Conservation (phyloP, 2,113 vertebrate species). For the Okapia johnstoni region DNA sequence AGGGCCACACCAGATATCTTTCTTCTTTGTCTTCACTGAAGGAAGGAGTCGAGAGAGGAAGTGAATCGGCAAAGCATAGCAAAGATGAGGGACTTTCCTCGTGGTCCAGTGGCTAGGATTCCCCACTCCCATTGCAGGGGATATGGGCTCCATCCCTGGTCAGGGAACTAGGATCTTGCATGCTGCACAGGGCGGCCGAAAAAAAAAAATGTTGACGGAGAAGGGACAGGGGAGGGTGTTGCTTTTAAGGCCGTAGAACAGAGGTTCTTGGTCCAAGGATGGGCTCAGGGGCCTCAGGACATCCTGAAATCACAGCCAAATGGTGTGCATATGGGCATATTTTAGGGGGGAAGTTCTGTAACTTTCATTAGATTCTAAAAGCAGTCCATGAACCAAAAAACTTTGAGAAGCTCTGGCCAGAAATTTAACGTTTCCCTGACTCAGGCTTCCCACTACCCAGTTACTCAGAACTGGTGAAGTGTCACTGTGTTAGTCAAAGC, state of each 20-base stretch:
- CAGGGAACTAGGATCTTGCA: neutral
- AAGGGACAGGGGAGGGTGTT: fast-evolving
- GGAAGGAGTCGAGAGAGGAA: neutral
- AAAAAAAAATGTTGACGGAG: neutral
- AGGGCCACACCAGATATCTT: neutral
- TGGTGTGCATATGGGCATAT: neutral
- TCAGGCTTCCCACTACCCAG: neutral
- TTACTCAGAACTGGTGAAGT: neutral
- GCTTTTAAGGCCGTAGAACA: neutral
- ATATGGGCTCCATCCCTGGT: neutral
- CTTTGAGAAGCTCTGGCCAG: neutral
- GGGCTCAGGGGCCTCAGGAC: neutral
- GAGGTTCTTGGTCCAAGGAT: neutral
- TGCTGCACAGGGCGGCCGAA: neutral
- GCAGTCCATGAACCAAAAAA: neutral
- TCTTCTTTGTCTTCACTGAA: neutral
- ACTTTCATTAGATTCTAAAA: neutral
- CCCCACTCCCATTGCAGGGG: neutral
- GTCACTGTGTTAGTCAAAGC: neutral
- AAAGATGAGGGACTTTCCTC: neutral
- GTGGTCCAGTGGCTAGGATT: fast-evolving
- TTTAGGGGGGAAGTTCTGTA: neutral
- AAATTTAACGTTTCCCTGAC: neutral
- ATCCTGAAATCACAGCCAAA: neutral
- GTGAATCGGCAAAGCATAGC: neutral